Conservation (phyloP, 2,888 invertebrate genomes). For the Melieria picta region DNA sequence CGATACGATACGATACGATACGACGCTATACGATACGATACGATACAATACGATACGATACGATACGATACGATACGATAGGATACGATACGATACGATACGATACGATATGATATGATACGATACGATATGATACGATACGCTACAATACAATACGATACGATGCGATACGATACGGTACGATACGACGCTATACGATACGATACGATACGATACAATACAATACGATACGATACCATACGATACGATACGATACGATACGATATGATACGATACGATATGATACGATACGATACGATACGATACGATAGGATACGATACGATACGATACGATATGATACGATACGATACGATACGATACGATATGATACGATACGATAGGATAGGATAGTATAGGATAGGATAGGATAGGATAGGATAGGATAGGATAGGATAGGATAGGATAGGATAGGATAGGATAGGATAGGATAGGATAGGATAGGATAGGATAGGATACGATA, state of each 20-base stretch:
- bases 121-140: not conserved
- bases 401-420: no score
- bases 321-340: no score
- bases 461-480: no score
- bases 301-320: no score
- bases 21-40: not conserved
- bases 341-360: no score
- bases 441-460: no score
- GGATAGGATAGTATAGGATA: no score
- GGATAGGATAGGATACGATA: no score
- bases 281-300: no score
- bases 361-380: no score
- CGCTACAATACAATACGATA: not conserved
- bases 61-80: not conserved
- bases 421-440: no score
- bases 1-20: not conserved
- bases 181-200: not conserved
- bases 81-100: not conserved
- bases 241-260: not conserved
- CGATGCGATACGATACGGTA: not conserved
- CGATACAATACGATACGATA: not conserved
- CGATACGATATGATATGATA: not conserved
- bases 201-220: not conserved
- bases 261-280: not conserved
- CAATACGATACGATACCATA: not conserved